A percentile compares a stretch with the other conserved stretches of the same genome.
Evolutionary conservation across 2,888 invertebrate species (phyloP).

Genomic region (Trichacis sp.): DNA sequence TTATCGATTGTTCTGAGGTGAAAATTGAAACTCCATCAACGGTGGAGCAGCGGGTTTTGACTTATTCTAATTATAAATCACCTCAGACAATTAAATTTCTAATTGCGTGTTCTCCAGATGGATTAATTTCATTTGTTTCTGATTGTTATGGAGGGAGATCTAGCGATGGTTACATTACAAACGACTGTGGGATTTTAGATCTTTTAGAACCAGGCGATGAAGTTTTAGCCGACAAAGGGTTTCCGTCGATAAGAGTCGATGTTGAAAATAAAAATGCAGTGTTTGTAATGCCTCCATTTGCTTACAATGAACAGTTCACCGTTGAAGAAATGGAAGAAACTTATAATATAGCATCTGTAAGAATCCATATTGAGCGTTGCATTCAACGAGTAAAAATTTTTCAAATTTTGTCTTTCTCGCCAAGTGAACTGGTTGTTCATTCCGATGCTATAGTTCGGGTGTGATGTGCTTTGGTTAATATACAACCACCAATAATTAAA

Average conservation of each 20-base stretch:
- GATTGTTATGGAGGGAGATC: slow-evolving; percentile 47
- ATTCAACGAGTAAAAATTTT: slow-evolving; percentile 11
- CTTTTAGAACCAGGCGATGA: slow-evolving; percentile 42
- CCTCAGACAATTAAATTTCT: slow-evolving; percentile 41
- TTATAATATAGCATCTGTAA: slow-evolving; percentile 10
- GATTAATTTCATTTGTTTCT: slow-evolving; percentile 47
- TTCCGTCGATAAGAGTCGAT: slow-evolving; percentile 2
- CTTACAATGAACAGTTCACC: slow-evolving; percentile 2
- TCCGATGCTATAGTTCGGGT: neutral
- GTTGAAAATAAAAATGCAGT: slow-evolving; percentile 15
- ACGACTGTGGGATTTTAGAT: slow-evolving; percentile 44
- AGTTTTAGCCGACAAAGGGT: slow-evolving; percentile 23
- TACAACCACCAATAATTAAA: neutral
- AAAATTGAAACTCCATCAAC: slow-evolving; percentile 23
- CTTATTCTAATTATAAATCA: slow-evolving; percentile 42
- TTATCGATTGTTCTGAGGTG: slow-evolving; percentile 38
- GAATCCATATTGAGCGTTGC: slow-evolving; percentile 10
- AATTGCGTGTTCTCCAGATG: slow-evolving; percentile 41
- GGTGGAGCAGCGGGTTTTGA: slow-evolving; percentile 33
- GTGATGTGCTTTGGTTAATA: neutral
- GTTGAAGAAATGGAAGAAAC: slow-evolving; percentile 1
- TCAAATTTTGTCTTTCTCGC: slow-evolving; percentile 4
- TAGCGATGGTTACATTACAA: slow-evolving; percentile 44
- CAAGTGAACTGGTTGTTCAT: neutral
- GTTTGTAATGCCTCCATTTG: slow-evolving; percentile 27